Evolutionary conservation across 2,113 vertebrate genomes (phyloP).

Genomic region (Atherinomorus stipes): DNA sequence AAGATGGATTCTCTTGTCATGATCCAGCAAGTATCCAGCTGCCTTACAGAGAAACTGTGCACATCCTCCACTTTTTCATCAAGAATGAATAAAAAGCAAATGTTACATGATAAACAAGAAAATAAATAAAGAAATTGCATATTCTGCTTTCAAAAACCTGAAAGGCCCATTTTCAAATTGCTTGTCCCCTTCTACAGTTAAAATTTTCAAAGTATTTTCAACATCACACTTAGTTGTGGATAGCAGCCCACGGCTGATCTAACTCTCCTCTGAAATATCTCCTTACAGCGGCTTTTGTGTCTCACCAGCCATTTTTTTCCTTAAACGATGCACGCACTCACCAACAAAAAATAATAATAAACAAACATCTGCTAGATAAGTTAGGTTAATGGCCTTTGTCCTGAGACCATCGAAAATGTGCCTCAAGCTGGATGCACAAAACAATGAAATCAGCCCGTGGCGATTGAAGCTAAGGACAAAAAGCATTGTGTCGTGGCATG

Average conservation of each 20-base stretch:
- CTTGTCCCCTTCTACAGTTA: too few relatives aligned
- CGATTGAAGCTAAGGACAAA: slow-evolving; percentile 21
- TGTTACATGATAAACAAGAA: too few relatives aligned
- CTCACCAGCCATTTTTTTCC: neutral
- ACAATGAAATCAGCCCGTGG: slow-evolving; percentile 44
- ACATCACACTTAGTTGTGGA: slow-evolving; percentile 20
- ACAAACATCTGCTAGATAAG: slow-evolving; percentile 39
- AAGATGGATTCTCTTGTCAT: too few relatives aligned
- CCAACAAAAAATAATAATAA: slow-evolving; percentile 27
- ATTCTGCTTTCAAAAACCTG: too few relatives aligned
- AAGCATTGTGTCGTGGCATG: slow-evolving; percentile 49
- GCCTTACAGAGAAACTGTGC: too few relatives aligned
- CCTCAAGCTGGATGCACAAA: slow-evolving; percentile 32
- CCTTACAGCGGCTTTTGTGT: neutral
- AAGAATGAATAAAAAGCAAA: too few relatives aligned
- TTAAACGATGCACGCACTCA: slow-evolving; percentile 9
- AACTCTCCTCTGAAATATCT: slow-evolving; percentile 26
- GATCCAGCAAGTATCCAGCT: too few relatives aligned
- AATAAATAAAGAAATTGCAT: too few relatives aligned
- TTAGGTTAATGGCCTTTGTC: slow-evolving; percentile 52
- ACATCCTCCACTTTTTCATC: too few relatives aligned
- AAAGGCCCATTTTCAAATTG: too few relatives aligned
- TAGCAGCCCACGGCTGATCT: neutral
- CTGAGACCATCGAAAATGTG: slow-evolving; percentile 26
- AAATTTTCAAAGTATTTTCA: neutral